Evolutionary conservation across 92 coral and sea anemone genomes (phyloP), one percentile per base, ranked within the genome.

Genomic region (Anthopleura xanthogrammica): DNA sequence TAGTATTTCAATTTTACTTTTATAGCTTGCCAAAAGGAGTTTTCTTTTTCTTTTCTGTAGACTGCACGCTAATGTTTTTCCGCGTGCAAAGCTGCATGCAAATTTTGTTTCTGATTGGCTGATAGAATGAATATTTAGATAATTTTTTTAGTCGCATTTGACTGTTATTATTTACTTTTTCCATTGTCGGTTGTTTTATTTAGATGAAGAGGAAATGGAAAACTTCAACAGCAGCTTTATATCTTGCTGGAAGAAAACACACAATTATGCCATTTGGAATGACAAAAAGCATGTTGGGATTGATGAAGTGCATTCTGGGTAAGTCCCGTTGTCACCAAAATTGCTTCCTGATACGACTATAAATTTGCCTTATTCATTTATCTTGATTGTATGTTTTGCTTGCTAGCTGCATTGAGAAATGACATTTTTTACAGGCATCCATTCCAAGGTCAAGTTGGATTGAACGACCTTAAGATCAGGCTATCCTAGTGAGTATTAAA

Each of bases 301-400:
- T 50, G 98, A 94, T 72, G 98, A 94, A 75, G 88, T 94, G 82
- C 98, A 89, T 91, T 92, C 98, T 77, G 98, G 98, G 98, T 94
- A 89, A 83, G 87, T 17, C 29, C 36, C 20, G 7, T 6, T 14
- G 17, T 58, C 17, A 56, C 13, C 12, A 41, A 54, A 9, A 7
- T 76, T 16, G 54, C n/a, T 76, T 52, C 79, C 54, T 52, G 7
- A 23, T 57, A 22, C 55, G 50, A 58, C 17, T 12, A 6, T 14
- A 58, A 58, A 14, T 29, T 29, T 29, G 17, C 64, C 13, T 14
- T 58, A 19, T 3, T 16, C 22, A 58, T 58, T 46, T 3, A 46
- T 46, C 5, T 46, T 46, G 50, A 46, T 46, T 46, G 50, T 46
- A 46, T 46, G 50, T 9, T 46, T 46, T 46, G 50, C 50, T 46